These are phyloP conservation scores for Cynocephalus volans DNA, from an alignment of 2,113 vertebrate genomes.

Conservation along the genomic window DNA sequence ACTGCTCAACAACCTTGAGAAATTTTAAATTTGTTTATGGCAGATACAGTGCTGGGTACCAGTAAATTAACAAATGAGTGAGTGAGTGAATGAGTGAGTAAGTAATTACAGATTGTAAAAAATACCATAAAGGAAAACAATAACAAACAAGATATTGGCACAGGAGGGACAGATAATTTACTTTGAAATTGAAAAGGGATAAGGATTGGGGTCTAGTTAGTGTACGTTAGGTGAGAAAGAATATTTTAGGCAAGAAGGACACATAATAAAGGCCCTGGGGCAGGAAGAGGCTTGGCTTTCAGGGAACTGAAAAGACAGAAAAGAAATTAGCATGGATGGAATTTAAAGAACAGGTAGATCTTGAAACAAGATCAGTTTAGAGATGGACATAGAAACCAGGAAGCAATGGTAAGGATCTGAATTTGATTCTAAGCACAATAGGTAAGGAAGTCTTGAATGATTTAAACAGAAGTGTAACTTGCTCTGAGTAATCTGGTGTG, in stretches of 20 bases:
- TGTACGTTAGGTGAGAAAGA: neutral
- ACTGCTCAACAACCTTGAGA: neutral
- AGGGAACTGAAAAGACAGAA: neutral
- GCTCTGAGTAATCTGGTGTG: neutral
- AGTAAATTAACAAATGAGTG: neutral
- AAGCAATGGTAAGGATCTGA: neutral
- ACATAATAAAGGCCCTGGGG: neutral
- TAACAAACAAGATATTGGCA: neutral
- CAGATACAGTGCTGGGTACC: neutral
- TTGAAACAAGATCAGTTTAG: constrained; percentile 58
- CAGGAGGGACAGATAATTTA: neutral
- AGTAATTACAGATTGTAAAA: neutral
- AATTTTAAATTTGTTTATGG: neutral
- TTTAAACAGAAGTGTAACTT: neutral
- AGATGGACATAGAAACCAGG: constrained; percentile 63
- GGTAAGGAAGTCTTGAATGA: neutral
- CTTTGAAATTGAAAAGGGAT: neutral
- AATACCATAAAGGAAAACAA: neutral
- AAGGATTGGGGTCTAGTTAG: neutral
- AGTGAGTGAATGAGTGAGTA: neutral
- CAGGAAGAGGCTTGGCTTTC: neutral
- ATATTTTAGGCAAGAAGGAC: neutral
- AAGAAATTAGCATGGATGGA: neutral
- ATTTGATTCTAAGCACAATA: neutral
- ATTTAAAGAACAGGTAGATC: neutral